Evolutionary conservation across 1,140 invertebrate species (phyloP), one percentile per base, ranked within the genome.

Genomic region (Ceratina calcarata): DNA sequence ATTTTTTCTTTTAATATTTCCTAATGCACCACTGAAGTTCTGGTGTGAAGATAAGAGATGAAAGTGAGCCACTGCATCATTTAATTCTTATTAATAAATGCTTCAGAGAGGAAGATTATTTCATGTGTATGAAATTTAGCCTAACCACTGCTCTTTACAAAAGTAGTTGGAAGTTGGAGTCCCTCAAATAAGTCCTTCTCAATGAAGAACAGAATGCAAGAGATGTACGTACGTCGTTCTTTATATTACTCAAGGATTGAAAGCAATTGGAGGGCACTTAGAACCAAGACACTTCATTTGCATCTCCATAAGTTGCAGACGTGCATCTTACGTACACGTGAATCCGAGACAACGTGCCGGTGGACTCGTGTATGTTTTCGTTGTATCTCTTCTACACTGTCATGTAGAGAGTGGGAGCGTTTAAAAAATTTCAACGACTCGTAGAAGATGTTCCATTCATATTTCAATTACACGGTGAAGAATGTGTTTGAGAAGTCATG

Each of bases 251-350:
- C 67, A 57, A 66, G 80, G 71, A 80, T 83, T 76, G 68, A 85
- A 76, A 20, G 82, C 77, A 80, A 84, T 85, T 85, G 81, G 77
- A 80, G 53, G 57, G 71, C 58, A 83, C 82, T 85, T 83, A 80
- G 77, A 66, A 75, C 57, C 62, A 77, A 80, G 81, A 83, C 83
- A 70, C 77, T 83, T 83, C 77, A 85, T 85, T 85, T 85, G 81
- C 77, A 85, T 85, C 77, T 80, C 67, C 80, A 85, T 80, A 74
- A 85, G 77, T 80, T 67, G 82, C 67, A 85, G 67, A 80, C 82
- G 81, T 76, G 77, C 69, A 80, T 76, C 70, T n/a, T 45, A 80
- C 49, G 51, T 72, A 83, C 64, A 68, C 76, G 75, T 74, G 68
- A 79, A 72, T 79, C 53, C 67, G 68, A 71, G 76, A 72, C 83